A percentile compares a stretch with the other conserved stretches of the same genome.
phyloP scores from a whole-genome alignment of 1,140 invertebrate species.

The Camponotus floridanus region DNA sequence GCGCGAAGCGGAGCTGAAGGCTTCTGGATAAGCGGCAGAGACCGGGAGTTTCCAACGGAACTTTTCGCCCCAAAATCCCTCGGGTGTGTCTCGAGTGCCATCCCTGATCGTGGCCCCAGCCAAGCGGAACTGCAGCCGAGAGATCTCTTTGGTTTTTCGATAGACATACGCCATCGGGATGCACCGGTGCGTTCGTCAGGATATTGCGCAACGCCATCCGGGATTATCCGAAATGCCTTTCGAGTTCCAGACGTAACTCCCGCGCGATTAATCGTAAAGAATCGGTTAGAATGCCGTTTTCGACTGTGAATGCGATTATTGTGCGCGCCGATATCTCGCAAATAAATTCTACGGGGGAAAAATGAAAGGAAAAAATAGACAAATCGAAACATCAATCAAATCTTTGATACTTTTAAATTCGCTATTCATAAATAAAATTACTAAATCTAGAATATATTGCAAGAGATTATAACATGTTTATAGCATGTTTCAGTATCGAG shows the following conservation, averaged over 20 bases:
- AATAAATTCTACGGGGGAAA: neutral
- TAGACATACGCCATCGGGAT: conserved; percentile 63
- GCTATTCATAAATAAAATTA: too few relatives aligned
- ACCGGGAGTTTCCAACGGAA: conserved; percentile 63
- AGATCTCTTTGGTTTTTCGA: conserved; percentile 70
- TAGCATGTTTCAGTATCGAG: neutral
- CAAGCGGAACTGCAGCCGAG: conserved; percentile 49
- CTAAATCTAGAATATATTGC: neutral
- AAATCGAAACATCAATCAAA: neutral
- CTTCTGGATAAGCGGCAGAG: conserved; percentile 60
- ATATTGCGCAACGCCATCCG: conserved; percentile 44
- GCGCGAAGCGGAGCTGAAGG: conserved; percentile 6
- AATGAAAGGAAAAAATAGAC: neutral
- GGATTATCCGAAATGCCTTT: conserved; percentile 43
- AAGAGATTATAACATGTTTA: neutral
- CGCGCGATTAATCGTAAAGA: conserved; percentile 52
- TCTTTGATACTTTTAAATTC: too few relatives aligned
- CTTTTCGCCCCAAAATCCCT: conserved; percentile 70
- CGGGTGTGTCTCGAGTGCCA: conserved; percentile 62
- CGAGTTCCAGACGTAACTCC: conserved; percentile 34
- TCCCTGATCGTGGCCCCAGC: conserved; percentile 65
- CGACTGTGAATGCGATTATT: too few relatives aligned
- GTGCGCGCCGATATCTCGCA: neutral
- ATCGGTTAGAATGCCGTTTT: neutral
- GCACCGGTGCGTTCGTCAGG: conserved; percentile 50